These are phyloP conservation scores for Dynastes maya DNA, from an alignment of 2,888 invertebrate species.

Conservation along the genomic window DNA sequence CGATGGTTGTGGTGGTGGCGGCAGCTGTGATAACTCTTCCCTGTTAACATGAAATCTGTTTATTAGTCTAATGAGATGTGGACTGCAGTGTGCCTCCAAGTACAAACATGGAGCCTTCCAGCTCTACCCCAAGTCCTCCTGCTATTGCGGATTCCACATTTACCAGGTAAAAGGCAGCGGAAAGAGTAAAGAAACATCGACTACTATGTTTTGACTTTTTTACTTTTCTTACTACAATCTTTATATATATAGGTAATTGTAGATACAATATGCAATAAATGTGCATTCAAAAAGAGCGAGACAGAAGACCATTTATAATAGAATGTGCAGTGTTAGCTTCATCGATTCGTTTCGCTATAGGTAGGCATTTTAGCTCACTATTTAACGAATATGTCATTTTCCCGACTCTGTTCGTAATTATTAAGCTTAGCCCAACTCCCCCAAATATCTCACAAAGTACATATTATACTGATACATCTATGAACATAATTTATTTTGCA, in stretches of 20 bases:
- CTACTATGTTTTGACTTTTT: neutral
- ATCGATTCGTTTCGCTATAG: conserved; percentile 57
- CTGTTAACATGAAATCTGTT: conserved; percentile 53
- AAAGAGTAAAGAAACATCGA: neutral
- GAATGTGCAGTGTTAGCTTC: conserved; percentile 51
- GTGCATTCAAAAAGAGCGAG: conserved; percentile 1
- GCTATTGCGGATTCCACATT: conserved; percentile 68
- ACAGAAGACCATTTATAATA: conserved; percentile 16
- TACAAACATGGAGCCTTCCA: conserved; percentile 67
- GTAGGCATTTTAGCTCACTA: conserved; percentile 6
- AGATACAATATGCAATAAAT: conserved; percentile 10
- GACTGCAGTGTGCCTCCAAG: conserved; percentile 42
- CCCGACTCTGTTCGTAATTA: too few relatives aligned
- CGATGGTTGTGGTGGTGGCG: conserved; percentile 25
- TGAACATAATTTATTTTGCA: conserved; percentile 14
- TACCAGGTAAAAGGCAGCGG: conserved; percentile 63
- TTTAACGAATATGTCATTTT: neutral
- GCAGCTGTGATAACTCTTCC: conserved; percentile 49
- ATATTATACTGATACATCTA: neutral
- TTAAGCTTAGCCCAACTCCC: too few relatives aligned
- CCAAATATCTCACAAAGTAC: neutral
- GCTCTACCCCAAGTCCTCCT: conserved; percentile 68
- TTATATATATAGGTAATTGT: neutral
- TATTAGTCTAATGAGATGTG: conserved; percentile 52
- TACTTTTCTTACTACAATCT: too few relatives aligned